Conservation (phyloP, 2,797 vertebrate species). For the Potorous gilbertii region DNA sequence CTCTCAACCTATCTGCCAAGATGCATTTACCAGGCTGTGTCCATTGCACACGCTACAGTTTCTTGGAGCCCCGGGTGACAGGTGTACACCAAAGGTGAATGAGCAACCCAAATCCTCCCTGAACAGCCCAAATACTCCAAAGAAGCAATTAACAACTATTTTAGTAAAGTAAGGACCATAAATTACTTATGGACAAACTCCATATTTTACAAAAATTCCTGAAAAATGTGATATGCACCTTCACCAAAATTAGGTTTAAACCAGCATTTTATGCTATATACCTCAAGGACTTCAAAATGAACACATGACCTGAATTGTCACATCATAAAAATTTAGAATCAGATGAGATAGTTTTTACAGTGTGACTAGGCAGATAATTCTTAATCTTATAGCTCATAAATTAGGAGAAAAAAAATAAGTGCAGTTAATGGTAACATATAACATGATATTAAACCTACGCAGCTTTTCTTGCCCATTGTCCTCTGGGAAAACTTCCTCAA, state of each 20-base stretch:
- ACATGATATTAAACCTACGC: neutral
- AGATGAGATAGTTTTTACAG: neutral
- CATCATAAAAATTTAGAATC: neutral
- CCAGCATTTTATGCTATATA: neutral
- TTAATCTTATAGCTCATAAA: neutral
- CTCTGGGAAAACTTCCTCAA: neutral
- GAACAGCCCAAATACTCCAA: neutral
- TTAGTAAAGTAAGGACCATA: neutral
- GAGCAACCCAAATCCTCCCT: neutral
- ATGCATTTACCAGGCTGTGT: neutral
- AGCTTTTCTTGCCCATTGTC: neutral
- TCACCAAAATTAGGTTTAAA: neutral
- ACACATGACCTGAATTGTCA: neutral
- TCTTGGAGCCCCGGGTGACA: neutral
- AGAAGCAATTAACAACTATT: neutral
- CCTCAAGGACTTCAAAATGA: neutral
- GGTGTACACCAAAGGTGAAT: neutral
- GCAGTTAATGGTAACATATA: neutral
- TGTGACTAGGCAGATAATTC: neutral
- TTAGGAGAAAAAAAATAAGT: neutral
- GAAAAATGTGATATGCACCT: neutral
- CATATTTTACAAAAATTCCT: neutral
- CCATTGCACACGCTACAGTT: neutral
- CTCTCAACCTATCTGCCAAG: neutral
- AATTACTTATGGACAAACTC: neutral